These are phyloP conservation scores for Pandemis cinnamomeana DNA, from an alignment of 2,888 invertebrate genomes.

Conservation along the genomic window DNA sequence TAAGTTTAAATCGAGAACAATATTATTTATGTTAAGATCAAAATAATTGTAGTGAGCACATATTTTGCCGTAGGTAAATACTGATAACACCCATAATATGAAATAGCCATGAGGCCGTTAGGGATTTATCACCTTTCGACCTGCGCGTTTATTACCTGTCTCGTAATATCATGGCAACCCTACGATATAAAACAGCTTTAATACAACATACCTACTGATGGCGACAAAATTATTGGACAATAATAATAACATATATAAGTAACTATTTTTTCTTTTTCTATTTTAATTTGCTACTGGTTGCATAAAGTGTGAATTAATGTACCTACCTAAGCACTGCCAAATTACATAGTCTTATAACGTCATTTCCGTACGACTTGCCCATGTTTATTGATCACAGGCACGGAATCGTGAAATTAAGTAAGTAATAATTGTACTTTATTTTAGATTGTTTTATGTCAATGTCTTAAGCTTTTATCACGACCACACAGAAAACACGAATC, in stretches of 20 bases:
- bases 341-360: too few species aligned
- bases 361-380: too few species aligned
- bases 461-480: too few species aligned
- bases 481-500: too few species aligned
- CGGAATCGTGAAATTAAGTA: too few species aligned
- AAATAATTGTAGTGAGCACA: background rate
- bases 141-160: slow-evolving; percentile 31
- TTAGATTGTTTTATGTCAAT: too few species aligned
- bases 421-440: too few species aligned
- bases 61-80: background rate
- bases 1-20: too few species aligned
- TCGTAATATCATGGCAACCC: slow-evolving; percentile 7
- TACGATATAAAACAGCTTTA: background rate
- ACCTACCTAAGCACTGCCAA: too few species aligned
- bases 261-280: background rate
- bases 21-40: too few species aligned
- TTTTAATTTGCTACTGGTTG: background rate
- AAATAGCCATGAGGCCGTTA: slow-evolving; percentile 16
- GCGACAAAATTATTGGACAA: background rate
- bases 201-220: slow-evolving; percentile 8
- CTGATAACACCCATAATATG: slow-evolving; percentile 1
- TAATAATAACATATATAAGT: background rate
- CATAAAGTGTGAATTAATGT: too few species aligned
- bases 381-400: too few species aligned
- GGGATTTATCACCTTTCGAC: slow-evolving; percentile 27